Evolutionary conservation across 2,797 vertebrate species (phyloP).

Genomic region (Cheirogaleus major): DNA sequence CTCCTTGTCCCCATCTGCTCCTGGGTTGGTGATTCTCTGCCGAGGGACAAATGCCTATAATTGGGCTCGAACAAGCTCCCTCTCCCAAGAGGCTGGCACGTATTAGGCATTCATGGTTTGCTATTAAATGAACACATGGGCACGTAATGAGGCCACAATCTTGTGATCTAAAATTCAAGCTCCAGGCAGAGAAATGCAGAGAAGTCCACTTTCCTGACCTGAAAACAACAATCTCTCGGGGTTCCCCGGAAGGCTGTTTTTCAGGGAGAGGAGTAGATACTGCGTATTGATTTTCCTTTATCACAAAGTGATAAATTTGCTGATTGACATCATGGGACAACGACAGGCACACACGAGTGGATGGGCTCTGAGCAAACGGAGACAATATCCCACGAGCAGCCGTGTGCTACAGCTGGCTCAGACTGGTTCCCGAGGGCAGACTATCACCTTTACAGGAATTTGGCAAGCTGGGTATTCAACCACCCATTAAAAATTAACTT

Average conservation of each 20-base stretch:
- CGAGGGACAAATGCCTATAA: neutral
- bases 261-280: neutral
- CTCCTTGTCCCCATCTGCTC: neutral
- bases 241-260: neutral
- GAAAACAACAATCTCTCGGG: neutral
- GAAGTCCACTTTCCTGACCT: neutral
- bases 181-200: neutral
- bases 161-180: neutral
- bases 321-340: accelerated
- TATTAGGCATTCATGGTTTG: neutral
- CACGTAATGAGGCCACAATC: neutral
- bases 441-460: neutral
- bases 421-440: neutral
- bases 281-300: neutral
- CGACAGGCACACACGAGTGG: neutral
- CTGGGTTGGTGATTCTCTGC: neutral
- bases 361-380: neutral
- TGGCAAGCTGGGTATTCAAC: no score
- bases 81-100: neutral
- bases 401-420: neutral
- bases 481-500: neutral
- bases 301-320: neutral
- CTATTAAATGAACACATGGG: neutral
- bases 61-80: accelerated
- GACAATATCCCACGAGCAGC: neutral